Conservation (phyloP, 2,888 invertebrate genomes). For the Sturmia bella region DNA sequence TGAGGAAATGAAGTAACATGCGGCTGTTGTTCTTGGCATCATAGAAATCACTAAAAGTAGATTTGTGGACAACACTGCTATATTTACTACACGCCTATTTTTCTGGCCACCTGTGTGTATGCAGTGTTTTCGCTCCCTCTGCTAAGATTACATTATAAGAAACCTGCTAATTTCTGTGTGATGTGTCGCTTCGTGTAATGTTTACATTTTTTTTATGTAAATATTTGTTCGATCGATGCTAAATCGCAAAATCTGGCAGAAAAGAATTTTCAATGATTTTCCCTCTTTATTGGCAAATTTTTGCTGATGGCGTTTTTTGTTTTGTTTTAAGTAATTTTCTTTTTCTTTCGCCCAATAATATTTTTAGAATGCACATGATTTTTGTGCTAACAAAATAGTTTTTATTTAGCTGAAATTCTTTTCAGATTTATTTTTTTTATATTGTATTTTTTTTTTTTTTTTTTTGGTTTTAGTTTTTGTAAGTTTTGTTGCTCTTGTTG, state of each 20-base stretch:
- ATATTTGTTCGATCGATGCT: neutral
- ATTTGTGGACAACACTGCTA: no score
- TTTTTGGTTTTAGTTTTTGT: constrained; percentile 6
- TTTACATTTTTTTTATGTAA: neutral
- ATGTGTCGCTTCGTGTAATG: no score
- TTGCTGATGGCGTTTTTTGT: constrained; percentile 25
- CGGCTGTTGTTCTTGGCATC: no score
- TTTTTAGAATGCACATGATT: constrained; percentile 53
- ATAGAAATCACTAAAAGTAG: no score
- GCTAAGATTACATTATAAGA: no score
- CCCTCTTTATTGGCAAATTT: constrained; percentile 15
- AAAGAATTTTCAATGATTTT: neutral
- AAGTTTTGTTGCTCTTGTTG: constrained; percentile 13
- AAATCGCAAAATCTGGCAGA: constrained; percentile 26
- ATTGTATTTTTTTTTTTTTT: constrained; percentile 5
- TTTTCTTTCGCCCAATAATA: constrained; percentile 21
- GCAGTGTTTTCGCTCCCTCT: no score
- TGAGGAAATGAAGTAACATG: no score
- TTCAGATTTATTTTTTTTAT: no score
- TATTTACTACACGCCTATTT: no score
- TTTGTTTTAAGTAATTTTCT: neutral
- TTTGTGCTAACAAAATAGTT: constrained; percentile 50
- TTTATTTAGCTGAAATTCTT: constrained; percentile 15
- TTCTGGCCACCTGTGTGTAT: no score
- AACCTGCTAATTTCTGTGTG: no score